Evolutionary conservation across 2,888 invertebrate genomes (phyloP).

Genomic region (Tridacna gigas): DNA sequence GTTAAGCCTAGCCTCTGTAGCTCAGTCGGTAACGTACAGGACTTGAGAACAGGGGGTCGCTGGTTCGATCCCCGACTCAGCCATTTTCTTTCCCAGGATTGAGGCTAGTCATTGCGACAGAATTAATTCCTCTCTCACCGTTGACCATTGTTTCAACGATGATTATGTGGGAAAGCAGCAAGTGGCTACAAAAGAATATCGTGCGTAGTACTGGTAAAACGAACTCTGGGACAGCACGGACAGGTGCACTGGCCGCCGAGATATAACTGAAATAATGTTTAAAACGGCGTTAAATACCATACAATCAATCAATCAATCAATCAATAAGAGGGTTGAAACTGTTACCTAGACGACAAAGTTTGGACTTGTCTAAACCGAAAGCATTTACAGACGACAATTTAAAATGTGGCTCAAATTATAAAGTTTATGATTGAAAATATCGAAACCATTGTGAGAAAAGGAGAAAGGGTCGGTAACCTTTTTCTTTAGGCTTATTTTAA

Average conservation of each 20-base stretch:
- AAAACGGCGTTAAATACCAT: no score
- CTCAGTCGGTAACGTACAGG: no score
- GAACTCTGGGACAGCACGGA: not conserved
- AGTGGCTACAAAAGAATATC: not conserved
- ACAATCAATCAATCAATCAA: constrained; percentile 1
- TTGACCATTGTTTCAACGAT: no score
- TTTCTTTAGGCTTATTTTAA: no score
- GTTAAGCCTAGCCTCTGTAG: not conserved
- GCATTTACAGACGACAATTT: no score
- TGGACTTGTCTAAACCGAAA: no score
- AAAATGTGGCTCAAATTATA: no score
- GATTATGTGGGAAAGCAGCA: not conserved
- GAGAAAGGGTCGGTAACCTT: no score
- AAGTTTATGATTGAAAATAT: no score
- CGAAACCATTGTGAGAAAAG: no score
- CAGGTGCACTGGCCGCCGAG: not conserved
- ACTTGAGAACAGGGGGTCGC: not conserved
- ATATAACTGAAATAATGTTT: not conserved
- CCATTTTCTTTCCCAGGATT: not conserved
- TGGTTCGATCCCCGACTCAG: not conserved
- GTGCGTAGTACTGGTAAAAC: not conserved
- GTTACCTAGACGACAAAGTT: no score
- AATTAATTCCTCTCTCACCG: not conserved
- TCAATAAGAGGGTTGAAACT: no score
- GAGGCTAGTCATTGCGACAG: not conserved